Base-by-base conservation (phyloP, 2,888 invertebrate genomes). In the Nomada fabriciana region DNA sequence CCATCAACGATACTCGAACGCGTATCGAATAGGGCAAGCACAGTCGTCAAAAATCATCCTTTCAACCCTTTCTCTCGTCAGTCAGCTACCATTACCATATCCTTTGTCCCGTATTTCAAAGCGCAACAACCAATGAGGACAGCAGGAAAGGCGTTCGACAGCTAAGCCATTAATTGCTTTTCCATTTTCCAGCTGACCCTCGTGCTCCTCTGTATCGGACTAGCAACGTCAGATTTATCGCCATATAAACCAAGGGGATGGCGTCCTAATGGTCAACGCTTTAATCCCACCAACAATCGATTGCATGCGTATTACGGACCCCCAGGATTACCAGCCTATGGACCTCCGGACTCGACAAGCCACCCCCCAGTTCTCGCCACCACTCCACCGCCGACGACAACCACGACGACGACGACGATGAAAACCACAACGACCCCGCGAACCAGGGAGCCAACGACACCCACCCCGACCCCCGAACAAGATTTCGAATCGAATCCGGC, bases 241-340 rank as follows among this genome's bases (percentile, higher is more conserved):
- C 87, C 89, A 42, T 90, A 92, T 81, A 86, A 83, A 71, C 90
- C 90, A 55, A 90, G 93, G 65, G 93, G 93, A 67, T 93, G 93
- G 93, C 91, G 93, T 83, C 93, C 93, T 47, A 85, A 87, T 47
- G 93, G 93, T 63, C 91, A 79, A 80, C 82, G 88, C 57, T 92
- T 93, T 83, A 87, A 91, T 80, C 89, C 91, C 25, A 77, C 79
- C 52, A 83, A 82, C 78, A 89, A 88, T 82, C 88, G 89, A 86
- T 85, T 88, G 83, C 85, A 83, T 52, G 64, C 78, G 68, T 79
- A 82, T 75, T 88, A 88, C 76, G 86, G 86, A 50, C 82, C 84
- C 25, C 86, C 88, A 10, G 82, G 81, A 85, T 84, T 85, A 82
- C 86, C 83, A 85, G 82, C 82, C 74, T 90, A 91, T 86, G 90